These are phyloP conservation scores for Sepiola atlantica DNA, from an alignment of 2,888 invertebrate species.

Conservation along the genomic window DNA sequence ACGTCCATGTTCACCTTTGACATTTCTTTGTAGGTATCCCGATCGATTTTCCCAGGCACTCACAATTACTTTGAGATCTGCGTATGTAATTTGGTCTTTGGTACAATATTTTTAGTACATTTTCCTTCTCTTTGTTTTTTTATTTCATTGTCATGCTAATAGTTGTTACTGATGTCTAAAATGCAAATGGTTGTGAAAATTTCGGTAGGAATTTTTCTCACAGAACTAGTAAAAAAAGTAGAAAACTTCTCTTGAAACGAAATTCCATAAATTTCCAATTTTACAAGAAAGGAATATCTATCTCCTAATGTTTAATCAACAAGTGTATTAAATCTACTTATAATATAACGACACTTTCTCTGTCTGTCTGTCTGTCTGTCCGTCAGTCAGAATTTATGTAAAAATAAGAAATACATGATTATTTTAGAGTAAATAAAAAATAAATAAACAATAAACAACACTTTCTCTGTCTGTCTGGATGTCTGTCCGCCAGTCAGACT, in stretches of 20 bases:
- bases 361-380: too few species aligned
- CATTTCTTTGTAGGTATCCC: background rate
- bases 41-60: background rate
- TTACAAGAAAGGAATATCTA: background rate
- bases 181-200: slow-evolving; percentile 9
- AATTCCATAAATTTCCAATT: background rate
- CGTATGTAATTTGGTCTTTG: background rate
- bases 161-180: background rate
- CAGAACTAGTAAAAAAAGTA: background rate
- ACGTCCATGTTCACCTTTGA: background rate
- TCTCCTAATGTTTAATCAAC: background rate
- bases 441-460: too few species aligned
- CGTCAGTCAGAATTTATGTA: too few species aligned
- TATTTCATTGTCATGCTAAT: background rate
- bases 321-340: background rate
- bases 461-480: too few species aligned
- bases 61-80: background rate
- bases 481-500: too few species aligned
- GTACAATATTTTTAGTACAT: background rate
- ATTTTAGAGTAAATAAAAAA: too few species aligned
- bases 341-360: too few species aligned
- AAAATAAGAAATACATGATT: too few species aligned
- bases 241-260: background rate
- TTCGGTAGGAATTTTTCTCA: background rate
- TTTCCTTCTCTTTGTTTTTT: background rate